Percentiles rank a stretch among this genome's conserved stretches.
Evolutionary conservation across 2,888 invertebrate species (phyloP).

Genomic region (Nomada goodeniana): DNA sequence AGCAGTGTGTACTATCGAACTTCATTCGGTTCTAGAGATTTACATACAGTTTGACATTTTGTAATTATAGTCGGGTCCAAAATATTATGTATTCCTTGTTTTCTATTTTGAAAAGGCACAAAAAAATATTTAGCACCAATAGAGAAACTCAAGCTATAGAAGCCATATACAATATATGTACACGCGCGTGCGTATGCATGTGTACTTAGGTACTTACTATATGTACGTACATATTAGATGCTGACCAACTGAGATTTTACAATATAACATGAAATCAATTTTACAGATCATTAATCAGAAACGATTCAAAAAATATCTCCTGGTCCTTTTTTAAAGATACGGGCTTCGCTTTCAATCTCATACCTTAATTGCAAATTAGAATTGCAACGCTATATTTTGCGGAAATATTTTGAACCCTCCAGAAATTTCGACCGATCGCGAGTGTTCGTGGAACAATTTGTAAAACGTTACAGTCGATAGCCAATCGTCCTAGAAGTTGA

Average conservation of each 20-base stretch:
- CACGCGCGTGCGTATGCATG: no score
- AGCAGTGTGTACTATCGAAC: not conserved
- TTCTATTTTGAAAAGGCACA: no score
- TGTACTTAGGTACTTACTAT: no score
- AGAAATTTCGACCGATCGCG: constrained; percentile 40
- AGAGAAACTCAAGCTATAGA: no score
- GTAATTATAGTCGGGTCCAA: not conserved
- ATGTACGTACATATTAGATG: no score
- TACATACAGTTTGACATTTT: not conserved
- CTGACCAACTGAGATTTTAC: no score
- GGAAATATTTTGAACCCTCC: constrained; percentile 9
- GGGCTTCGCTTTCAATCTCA: not conserved
- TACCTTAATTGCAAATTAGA: not conserved
- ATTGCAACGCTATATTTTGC: not conserved
- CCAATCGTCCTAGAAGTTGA: not conserved
- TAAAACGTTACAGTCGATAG: constrained; percentile 1
- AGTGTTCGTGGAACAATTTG: not conserved
- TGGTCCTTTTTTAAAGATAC: not conserved
- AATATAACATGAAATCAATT: no score
- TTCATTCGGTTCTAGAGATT: not conserved
- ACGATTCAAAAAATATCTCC: no score
- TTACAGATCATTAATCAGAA: no score
- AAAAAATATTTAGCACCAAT: no score
- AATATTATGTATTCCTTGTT: not conserved
- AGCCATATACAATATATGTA: no score